phyloP scores from a whole-genome alignment of 2,113 vertebrate species.

The Calidris pugnax region DNA sequence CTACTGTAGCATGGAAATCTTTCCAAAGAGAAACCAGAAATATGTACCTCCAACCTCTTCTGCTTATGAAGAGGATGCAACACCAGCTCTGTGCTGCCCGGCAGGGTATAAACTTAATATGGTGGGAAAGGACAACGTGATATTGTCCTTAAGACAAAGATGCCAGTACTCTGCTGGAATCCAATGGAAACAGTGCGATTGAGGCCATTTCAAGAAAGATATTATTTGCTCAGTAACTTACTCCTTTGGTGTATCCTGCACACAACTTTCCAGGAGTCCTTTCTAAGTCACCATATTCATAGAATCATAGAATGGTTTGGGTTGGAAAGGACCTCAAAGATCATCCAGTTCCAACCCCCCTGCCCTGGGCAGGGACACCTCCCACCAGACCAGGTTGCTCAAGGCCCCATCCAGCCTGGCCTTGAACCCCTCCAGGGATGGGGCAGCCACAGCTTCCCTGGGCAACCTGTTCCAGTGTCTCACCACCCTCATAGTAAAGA shows the following conservation, averaged over 20 bases:
- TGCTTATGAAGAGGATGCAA: neutral
- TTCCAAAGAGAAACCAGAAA: neutral
- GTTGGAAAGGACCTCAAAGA: too few relatives aligned
- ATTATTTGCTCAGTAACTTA: neutral
- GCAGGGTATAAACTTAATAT: neutral
- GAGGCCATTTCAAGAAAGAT: neutral
- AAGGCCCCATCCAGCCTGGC: too few relatives aligned
- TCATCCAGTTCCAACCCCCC: too few relatives aligned
- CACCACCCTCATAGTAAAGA: too few relatives aligned
- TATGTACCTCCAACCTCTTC: neutral
- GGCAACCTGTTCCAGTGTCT: too few relatives aligned
- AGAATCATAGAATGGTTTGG: too few relatives aligned
- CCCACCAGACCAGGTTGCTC: too few relatives aligned
- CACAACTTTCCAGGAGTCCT: neutral
- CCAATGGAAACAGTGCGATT: neutral
- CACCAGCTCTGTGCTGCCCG: neutral
- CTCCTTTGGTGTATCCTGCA: neutral
- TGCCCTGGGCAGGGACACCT: too few relatives aligned
- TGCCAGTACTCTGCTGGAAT: neutral
- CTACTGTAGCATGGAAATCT: neutral
- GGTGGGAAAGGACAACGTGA: neutral
- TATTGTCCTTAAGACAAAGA: neutral
- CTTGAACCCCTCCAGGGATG: too few relatives aligned
- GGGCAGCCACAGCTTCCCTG: too few relatives aligned
- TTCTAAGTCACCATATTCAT: neutral